Evolutionary conservation across 2,888 invertebrate genomes (phyloP), one percentile per base, ranked within the genome.

Genomic region (Onchidella celtica): DNA sequence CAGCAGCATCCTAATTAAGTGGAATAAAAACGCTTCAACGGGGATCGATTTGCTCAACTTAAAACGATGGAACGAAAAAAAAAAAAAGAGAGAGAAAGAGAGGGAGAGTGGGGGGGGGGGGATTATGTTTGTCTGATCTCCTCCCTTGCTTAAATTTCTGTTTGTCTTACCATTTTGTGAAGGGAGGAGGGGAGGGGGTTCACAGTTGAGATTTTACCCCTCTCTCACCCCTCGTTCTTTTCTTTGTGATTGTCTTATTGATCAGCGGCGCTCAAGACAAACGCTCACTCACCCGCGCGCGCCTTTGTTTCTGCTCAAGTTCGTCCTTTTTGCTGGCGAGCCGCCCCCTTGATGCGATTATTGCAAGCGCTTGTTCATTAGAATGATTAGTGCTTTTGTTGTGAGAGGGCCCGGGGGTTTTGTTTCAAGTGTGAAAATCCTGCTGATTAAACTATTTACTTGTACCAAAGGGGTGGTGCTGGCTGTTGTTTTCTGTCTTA

Each of bases 381-480:
- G 73, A 32, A 34, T 69, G 69, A 69, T 69, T 69, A 69, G 69
- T 47, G 55, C 55, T 69, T 47, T 69, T 47, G 40, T 69, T n/a
- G n/a, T n/a, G n/a, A n/a, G n/a, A 69, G 47, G 69, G 47, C 29
- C 69, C n/a, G n/a, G 55, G 47, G 57, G n/a, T 59, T 73, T 73
- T 73, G 59, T 73, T n/a, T 24, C 34, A 29, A 24, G 73, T 57
- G 73, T 59, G 73, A 73, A 73, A n/a, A 73, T 73, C 73, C 55
- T 24, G 40, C 57, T 57, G 47, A 14, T 57, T 34, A 57, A 57
- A n/a, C 59, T 73, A n/a, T 73, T 73, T 73, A 29, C 73, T 47
- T 59, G 59, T 59, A 73, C 73, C 34, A 14, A 29, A 4, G 27
- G 21, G 47, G 29, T 17, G 69, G 40, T n/a, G n/a, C n/a, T n/a